phyloP scores from a whole-genome alignment of 2,797 vertebrate genomes.

The Urocyon cinereoargenteus region DNA sequence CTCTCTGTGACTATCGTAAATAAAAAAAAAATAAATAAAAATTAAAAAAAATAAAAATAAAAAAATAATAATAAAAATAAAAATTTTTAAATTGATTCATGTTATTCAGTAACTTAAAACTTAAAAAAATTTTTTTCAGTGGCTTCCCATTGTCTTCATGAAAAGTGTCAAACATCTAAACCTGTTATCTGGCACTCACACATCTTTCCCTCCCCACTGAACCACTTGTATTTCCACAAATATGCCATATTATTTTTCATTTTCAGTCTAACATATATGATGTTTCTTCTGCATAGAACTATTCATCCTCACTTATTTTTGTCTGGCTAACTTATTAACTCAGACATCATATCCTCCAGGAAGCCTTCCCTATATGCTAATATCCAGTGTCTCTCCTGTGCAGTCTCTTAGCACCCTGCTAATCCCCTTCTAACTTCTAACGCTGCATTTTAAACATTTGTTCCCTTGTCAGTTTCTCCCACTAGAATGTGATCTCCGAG shows the following conservation, averaged over 20 bases:
- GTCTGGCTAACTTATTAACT: not conserved
- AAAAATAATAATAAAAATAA: no score
- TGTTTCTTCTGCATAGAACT: not conserved
- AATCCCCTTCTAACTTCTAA: not conserved
- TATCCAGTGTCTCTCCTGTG: not conserved
- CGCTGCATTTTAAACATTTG: not conserved
- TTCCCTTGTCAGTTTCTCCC: not conserved
- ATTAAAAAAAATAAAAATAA: no score
- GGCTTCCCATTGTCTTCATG: not conserved
- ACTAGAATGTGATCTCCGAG: not conserved
- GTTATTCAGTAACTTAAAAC: not conserved
- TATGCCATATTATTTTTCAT: not conserved
- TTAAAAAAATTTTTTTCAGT: not conserved
- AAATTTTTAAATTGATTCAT: constrained; percentile 9
- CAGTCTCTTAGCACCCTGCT: not conserved
- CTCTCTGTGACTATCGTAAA: no score
- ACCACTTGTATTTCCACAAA: not conserved
- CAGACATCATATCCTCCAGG: not conserved
- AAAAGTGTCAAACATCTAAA: not conserved
- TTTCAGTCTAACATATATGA: not conserved
- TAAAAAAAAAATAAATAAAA: no score
- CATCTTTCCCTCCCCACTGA: not conserved
- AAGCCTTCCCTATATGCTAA: not conserved
- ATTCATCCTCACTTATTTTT: not conserved
- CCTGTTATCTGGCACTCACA: not conserved